Evolutionary conservation across 2,797 vertebrate genomes (phyloP).

Genomic region (Sebastes vulpes): DNA sequence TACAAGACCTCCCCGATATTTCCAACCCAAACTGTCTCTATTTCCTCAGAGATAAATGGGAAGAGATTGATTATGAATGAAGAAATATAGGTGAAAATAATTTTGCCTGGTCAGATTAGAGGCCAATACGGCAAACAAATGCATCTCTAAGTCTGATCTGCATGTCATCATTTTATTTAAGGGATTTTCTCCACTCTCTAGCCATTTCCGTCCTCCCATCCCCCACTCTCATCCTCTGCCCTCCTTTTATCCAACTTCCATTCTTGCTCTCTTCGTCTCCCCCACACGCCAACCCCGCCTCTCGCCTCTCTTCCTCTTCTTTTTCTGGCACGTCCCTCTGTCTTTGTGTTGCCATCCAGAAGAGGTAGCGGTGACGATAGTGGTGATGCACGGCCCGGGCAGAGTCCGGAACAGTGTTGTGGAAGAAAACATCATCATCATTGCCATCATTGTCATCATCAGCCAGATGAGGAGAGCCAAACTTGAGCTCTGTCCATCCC

Average conservation of each 20-base stretch:
- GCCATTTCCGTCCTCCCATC: constrained; percentile 26
- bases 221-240: constrained; percentile 38
- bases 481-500: constrained; percentile 79
- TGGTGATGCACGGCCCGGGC: constrained; percentile 23
- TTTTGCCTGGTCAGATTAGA: background rate
- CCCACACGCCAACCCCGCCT: constrained; percentile 3
- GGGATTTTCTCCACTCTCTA: constrained; percentile 14
- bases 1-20: background rate
- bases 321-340: constrained; percentile 23
- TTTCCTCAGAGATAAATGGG: background rate
- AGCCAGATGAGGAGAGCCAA: constrained; percentile 77
- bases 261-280: constrained; percentile 11
- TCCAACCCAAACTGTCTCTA: background rate
- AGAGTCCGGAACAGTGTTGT: constrained; percentile 24
- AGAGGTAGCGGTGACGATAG: constrained; percentile 49
- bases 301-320: background rate
- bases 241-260: constrained; percentile 53
- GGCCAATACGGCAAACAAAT: background rate
- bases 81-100: background rate
- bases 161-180: constrained; percentile 13
- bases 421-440: constrained; percentile 61
- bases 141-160: background rate
- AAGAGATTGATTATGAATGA: background rate
- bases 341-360: constrained; percentile 51
- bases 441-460: constrained; percentile 69